A percentile compares a stretch with the other conserved stretches of the same genome.
Conservation (phyloP, 2,888 invertebrate genomes). For the Mylabris sibirica region DNA sequence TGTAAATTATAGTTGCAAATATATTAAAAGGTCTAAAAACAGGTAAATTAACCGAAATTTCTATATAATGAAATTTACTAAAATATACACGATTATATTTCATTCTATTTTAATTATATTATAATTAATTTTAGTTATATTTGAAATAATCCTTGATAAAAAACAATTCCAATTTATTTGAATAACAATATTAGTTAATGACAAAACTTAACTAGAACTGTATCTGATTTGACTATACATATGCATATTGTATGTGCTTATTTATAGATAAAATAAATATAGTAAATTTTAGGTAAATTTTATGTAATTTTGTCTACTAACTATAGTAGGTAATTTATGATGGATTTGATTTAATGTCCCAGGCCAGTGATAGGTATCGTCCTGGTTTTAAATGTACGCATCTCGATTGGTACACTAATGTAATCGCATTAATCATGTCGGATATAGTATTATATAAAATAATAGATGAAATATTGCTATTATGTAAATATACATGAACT, state of each 20-base stretch:
- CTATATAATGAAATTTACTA: background rate
- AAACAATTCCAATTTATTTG: background rate
- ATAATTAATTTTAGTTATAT: background rate
- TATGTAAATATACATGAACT: conserved; percentile 36
- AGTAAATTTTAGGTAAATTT: conserved; percentile 8
- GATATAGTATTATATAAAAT: conserved; percentile 34
- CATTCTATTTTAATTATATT: background rate
- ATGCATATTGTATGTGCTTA: background rate
- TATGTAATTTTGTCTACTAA: conserved; percentile 20
- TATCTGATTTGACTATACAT: too few relatives aligned
- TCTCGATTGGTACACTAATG: conserved; percentile 29
- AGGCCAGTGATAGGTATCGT: conserved; percentile 26
- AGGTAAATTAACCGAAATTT: conserved; percentile 21
- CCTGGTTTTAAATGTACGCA: conserved; percentile 26
- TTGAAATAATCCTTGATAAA: background rate
- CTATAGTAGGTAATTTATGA: conserved; percentile 19
- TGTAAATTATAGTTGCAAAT: conserved; percentile 32
- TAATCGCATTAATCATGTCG: conserved; percentile 34
- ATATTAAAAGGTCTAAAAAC: conserved; percentile 29
- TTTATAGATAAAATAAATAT: background rate
- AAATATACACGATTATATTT: background rate
- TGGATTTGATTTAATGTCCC: conserved; percentile 24
- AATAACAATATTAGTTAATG: background rate
- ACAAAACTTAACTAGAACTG: background rate
- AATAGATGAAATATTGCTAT: conserved; percentile 37